phyloP scores from a whole-genome alignment of 2,888 invertebrate genomes.

The Gymnoscelis rufifasciata region DNA sequence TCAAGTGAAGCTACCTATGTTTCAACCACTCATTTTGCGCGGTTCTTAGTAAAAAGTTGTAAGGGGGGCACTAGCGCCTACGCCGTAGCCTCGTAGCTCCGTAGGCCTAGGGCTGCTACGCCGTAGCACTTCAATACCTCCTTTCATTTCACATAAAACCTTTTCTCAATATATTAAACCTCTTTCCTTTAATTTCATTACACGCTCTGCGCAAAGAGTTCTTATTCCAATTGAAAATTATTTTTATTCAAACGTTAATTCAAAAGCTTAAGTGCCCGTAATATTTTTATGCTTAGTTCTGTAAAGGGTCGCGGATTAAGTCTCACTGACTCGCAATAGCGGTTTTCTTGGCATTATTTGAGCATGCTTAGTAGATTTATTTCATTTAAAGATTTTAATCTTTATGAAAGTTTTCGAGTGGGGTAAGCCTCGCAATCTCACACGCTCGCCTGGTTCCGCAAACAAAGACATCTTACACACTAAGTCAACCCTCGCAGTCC shows the following conservation, averaged over 20 bases:
- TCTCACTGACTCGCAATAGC: too few species aligned
- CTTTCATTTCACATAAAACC: conserved; percentile 10
- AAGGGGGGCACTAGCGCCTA: conserved; percentile 58
- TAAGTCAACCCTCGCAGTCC: conserved; percentile 39
- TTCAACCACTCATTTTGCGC: conserved; percentile 77
- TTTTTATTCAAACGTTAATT: too few species aligned
- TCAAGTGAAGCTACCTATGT: conserved; percentile 74
- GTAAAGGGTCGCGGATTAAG: too few species aligned
- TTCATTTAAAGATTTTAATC: conserved; percentile 8
- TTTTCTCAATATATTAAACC: not conserved
- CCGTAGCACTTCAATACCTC: conserved; percentile 14
- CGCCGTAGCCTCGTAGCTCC: conserved; percentile 50
- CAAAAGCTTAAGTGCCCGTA: too few species aligned
- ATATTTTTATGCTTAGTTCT: too few species aligned
- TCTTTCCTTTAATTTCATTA: not conserved
- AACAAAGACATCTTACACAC: conserved; percentile 34
- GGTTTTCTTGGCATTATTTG: not conserved
- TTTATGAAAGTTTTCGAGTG: not conserved
- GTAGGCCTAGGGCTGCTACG: conserved; percentile 48
- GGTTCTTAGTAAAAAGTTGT: conserved; percentile 78
- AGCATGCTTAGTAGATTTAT: not conserved
- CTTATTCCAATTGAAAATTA: not conserved
- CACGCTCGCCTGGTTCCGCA: conserved; percentile 13
- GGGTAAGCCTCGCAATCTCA: conserved; percentile 9
- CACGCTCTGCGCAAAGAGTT: not conserved